Evolutionary conservation across 2,797 vertebrate species (phyloP), one percentile per base, ranked within the genome.

Genomic region (Neosilurus hyrtlii): DNA sequence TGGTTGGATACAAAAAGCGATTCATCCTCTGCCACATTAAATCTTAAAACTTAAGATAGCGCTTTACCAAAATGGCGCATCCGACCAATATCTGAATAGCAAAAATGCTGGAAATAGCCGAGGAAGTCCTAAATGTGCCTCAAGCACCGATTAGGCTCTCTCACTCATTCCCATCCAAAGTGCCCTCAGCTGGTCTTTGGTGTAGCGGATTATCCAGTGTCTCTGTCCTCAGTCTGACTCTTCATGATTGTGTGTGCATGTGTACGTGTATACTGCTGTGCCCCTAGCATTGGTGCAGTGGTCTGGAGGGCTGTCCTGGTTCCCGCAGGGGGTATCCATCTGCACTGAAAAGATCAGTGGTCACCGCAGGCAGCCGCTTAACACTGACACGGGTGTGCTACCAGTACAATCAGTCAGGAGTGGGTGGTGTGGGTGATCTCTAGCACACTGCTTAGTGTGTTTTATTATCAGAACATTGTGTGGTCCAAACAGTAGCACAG

Each of bases 171-270:
- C 66, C 65, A 66, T 72, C 87, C 86, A 87, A 86, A 88, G 88
- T 88, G 86, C 91, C 93, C 88, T 83, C 80, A 92, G 93, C 91
- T 90, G 91, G 90, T 91, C 86, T 91, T 91, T 90, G 92, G 82
- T 87, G 82, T 87, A 89, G 88, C 89, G 89, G 88, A 89, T 90
- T 90, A 90, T 91, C 90, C 87, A 86, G 86, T 86, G 83, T 86
- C 80, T 54, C 84, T 80, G 43, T 70, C 82, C 72, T 24, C 70
- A 89, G 90, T 88, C 67, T 86, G 90, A 71, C 85, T 86, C 62
- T 61, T 56, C 67, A 9, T 22, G 16, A 4, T 9, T 12, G 24
- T 26, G 51, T 54, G 52, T 52, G 51, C 22, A 7, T 62, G 59
- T n/a, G 59, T 61, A 7, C 5, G n/a, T 66, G 63, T 66, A 10